Evolutionary conservation across 2,113 vertebrate genomes (phyloP).

Genomic region (Actenoides lindsayi): DNA sequence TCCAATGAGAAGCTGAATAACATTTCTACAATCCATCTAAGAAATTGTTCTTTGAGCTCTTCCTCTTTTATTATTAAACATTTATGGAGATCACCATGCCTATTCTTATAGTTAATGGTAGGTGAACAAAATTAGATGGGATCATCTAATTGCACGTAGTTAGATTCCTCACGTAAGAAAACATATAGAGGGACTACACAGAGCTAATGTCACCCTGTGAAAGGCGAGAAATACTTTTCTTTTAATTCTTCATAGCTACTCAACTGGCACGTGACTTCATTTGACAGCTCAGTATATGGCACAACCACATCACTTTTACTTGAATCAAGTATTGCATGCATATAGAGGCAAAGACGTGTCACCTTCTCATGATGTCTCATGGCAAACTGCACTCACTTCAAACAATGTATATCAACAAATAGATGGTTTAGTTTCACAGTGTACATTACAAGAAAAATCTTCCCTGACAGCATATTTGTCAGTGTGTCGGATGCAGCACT

Average conservation of each 20-base stretch:
- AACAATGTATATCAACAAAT: conserved; percentile 63
- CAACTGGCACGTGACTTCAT: background rate
- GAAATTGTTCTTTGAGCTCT: background rate
- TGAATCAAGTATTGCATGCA: background rate
- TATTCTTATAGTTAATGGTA: background rate
- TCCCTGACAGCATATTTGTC: conserved; percentile 64
- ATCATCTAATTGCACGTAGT: background rate
- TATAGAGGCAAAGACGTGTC: background rate
- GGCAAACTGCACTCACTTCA: conserved; percentile 40
- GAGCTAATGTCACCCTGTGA: background rate
- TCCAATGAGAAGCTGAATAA: background rate
- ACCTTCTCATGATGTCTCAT: conserved; percentile 14
- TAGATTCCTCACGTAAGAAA: background rate
- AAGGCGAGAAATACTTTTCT: background rate
- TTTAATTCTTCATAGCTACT: background rate
- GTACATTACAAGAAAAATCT: conserved; percentile 56
- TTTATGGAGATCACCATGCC: background rate
- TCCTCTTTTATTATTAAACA: background rate
- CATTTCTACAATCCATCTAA: background rate
- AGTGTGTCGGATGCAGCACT: conserved; percentile 28
- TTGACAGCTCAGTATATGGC: background rate
- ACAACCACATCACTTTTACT: background rate
- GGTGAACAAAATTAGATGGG: background rate
- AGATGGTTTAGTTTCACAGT: conserved; percentile 55
- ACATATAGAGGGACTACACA: background rate